Conservation (phyloP, 2,797 vertebrate species). For the Macrochelys suwanniensis region DNA sequence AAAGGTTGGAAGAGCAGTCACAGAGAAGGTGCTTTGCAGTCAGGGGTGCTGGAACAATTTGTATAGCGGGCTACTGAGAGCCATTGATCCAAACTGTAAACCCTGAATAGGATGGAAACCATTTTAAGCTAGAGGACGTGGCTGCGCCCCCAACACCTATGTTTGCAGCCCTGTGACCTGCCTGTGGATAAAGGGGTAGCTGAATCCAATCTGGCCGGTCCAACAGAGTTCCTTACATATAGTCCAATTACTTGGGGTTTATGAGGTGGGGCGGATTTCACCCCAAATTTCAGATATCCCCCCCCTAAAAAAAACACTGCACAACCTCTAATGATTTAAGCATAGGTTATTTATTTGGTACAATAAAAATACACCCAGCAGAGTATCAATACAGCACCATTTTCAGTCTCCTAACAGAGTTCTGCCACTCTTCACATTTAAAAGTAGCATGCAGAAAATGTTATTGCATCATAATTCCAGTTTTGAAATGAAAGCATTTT, state of each 20-base stretch:
- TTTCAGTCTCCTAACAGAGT: neutral
- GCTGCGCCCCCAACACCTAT: neutral
- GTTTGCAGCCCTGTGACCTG: neutral
- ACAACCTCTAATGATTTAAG: neutral
- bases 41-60: too few species aligned
- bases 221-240: neutral
- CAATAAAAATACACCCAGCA: neutral
- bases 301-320: neutral
- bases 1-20: neutral
- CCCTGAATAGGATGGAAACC: too few species aligned
- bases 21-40: neutral
- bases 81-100: too few species aligned
- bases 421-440: neutral
- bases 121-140: too few species aligned
- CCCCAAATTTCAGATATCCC: neutral
- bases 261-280: neutral
- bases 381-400: neutral
- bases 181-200: neutral
- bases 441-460: neutral
- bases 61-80: too few species aligned
- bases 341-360: neutral
- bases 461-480: neutral
- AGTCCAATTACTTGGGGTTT: neutral
- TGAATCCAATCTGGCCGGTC: neutral
- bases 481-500: constrained; percentile 42